These are phyloP conservation scores for Burhinus oedicnemus DNA, from an alignment of 2,113 vertebrate species.

Conservation along the genomic window DNA sequence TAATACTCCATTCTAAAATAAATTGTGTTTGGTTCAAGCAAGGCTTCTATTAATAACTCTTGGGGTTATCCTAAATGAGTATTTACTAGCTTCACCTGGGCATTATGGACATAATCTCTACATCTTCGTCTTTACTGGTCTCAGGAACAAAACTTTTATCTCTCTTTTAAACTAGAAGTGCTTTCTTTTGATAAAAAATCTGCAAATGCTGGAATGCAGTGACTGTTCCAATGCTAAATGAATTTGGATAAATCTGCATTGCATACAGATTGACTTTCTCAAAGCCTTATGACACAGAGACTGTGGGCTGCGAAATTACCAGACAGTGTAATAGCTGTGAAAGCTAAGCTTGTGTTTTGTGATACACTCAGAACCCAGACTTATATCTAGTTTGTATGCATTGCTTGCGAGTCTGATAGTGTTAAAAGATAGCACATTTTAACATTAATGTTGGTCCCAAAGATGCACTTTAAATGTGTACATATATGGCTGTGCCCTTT, in stretches of 20 bases:
- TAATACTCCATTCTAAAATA: not conserved
- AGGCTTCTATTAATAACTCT: not conserved
- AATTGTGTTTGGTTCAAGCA: not conserved
- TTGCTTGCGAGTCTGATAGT: not conserved
- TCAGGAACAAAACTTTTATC: not conserved
- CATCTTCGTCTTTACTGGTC: not conserved
- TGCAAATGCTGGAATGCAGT: not conserved
- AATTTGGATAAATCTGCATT: not conserved
- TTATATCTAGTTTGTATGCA: not conserved
- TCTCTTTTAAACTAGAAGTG: not conserved
- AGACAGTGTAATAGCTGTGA: not conserved
- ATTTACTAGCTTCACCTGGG: not conserved
- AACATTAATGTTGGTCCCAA: not conserved
- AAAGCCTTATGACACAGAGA: not conserved
- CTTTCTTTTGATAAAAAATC: not conserved
- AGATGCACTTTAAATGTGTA: not conserved
- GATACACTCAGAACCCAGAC: not conserved
- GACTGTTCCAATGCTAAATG: not conserved
- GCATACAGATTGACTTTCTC: not conserved
- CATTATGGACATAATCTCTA: not conserved
- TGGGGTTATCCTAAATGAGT: not conserved
- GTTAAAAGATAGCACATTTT: not conserved
- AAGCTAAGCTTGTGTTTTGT: not conserved
- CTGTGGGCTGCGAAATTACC: not conserved
- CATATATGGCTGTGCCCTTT: not conserved